These are phyloP conservation scores for Chitala chitala DNA, from an alignment of 2,113 vertebrate genomes.

Conservation along the genomic window DNA sequence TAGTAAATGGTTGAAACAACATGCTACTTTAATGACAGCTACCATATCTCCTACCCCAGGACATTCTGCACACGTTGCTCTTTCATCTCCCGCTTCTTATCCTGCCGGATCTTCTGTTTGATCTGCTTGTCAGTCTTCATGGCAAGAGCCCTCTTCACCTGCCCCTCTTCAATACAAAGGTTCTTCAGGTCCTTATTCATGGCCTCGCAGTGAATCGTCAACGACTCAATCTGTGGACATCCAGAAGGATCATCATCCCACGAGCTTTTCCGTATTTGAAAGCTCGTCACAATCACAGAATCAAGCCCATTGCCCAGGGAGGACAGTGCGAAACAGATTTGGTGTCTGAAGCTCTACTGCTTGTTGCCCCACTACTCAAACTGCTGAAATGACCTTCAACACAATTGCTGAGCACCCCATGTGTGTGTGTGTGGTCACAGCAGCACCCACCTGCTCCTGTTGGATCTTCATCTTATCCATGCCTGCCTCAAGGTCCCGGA, in stretches of 20 bases:
- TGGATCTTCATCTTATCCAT: conserved; percentile 54
- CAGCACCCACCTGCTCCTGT: conserved; percentile 51
- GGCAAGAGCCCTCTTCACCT: conserved; percentile 51
- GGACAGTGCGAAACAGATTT: no score
- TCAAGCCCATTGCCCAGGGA: no score
- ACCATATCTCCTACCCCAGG: conserved; percentile 47
- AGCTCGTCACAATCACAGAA: no score
- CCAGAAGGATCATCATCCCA: neutral
- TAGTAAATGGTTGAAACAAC: neutral
- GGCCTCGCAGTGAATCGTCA: conserved; percentile 47
- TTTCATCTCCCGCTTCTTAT: conserved; percentile 60
- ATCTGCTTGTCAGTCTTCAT: conserved; percentile 63
- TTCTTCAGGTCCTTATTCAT: conserved; percentile 64
- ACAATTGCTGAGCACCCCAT: neutral
- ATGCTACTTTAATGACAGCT: neutral
- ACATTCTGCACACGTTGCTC: conserved; percentile 58
- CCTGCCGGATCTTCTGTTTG: conserved; percentile 59
- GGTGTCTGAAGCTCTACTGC: no score
- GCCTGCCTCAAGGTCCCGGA: conserved; percentile 62
- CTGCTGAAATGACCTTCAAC: no score
- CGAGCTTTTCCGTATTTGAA: no score
- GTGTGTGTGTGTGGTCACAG: no score
- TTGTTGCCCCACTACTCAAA: no score
- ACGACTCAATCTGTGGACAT: conserved; percentile 45
- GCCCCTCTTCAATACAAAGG: conserved; percentile 50